Evolutionary conservation across 2,113 vertebrate genomes (phyloP).

Genomic region (Charina bottae): DNA sequence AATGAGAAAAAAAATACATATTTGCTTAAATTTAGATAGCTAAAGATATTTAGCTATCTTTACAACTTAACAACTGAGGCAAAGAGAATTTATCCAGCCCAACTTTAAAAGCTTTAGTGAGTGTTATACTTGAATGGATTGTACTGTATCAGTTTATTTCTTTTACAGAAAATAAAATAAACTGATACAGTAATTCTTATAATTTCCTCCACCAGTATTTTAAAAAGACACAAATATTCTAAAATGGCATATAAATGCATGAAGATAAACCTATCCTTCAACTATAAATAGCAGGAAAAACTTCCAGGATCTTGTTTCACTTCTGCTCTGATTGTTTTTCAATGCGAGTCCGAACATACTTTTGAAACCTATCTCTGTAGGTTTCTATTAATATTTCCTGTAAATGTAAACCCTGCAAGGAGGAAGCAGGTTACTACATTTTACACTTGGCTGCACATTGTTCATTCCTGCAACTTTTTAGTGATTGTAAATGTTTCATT

Average conservation of each 20-base stretch:
- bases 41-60: background rate
- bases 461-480: background rate
- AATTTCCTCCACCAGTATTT: background rate
- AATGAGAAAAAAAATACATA: background rate
- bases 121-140: background rate
- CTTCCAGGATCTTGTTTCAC: background rate
- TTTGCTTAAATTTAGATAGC: background rate
- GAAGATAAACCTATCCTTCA: background rate
- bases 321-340: slow-evolving; percentile 25
- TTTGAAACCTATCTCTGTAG: slow-evolving; percentile 3
- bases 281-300: slow-evolving; percentile 21
- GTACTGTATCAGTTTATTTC: background rate
- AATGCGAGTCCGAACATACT: background rate
- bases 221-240: background rate
- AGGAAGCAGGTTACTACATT: background rate
- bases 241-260: background rate
- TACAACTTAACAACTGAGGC: background rate
- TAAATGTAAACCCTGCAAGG: background rate
- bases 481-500: slow-evolving; percentile 1
- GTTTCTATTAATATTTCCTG: slow-evolving; percentile 9
- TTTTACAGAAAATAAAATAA: background rate
- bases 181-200: background rate
- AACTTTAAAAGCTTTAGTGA: background rate
- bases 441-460: background rate
- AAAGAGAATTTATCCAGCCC: background rate